phyloP scores from a whole-genome alignment of 2,888 invertebrate species.

The Drosophila rubida region DNA sequence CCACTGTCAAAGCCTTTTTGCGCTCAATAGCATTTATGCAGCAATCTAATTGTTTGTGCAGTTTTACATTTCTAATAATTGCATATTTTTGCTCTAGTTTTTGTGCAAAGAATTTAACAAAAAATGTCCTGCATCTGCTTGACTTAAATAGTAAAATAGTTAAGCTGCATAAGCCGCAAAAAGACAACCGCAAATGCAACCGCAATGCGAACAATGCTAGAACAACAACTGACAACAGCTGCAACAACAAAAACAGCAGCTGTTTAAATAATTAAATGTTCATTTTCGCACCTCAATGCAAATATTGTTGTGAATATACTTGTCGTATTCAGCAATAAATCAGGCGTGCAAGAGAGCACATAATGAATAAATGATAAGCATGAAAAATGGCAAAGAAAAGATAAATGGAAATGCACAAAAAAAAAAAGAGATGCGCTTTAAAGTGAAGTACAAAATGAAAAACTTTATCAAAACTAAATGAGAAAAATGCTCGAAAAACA shows the following conservation, averaged over 20 bases:
- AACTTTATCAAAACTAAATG: constrained; percentile 23
- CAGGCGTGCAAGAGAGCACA: constrained; percentile 38
- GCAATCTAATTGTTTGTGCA: constrained; percentile 54
- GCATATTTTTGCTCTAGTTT: not conserved
- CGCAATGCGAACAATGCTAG: constrained; percentile 15
- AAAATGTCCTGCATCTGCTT: not conserved
- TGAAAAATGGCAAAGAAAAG: constrained; percentile 31
- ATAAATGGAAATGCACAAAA: not conserved
- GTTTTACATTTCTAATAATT: not conserved
- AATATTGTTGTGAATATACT: constrained; percentile 47
- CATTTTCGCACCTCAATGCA: constrained; percentile 59
- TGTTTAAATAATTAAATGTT: constrained; percentile 60
- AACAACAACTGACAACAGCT: constrained; percentile 17
- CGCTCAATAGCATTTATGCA: constrained; percentile 41
- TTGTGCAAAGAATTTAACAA: not conserved
- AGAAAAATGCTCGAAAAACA: constrained; percentile 44
- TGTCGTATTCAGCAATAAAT: constrained; percentile 55
- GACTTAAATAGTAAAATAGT: not conserved
- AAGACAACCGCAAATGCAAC: constrained; percentile 29
- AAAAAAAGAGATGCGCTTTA: too few species aligned
- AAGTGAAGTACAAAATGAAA: constrained; percentile 10
- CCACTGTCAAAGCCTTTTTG: constrained; percentile 42
- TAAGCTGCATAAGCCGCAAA: constrained; percentile 11
- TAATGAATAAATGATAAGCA: constrained; percentile 72
- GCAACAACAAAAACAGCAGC: constrained; percentile 21